Base-by-base conservation (phyloP, 2,113 vertebrate genomes). In the Oncorhynchus nerka region DNA sequence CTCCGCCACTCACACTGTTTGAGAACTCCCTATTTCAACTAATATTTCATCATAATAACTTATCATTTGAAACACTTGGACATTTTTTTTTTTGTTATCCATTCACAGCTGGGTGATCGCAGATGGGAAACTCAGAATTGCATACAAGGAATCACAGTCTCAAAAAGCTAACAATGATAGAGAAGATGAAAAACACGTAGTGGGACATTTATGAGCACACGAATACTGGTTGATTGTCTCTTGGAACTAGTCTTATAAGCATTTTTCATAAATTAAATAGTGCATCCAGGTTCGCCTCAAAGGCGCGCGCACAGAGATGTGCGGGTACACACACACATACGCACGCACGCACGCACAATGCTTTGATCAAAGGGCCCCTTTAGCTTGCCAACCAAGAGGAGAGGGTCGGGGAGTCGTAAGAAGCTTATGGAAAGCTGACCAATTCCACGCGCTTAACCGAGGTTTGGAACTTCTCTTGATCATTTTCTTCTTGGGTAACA, bases 261-360 rank as follows among this genome's bases (percentile, higher is more conserved):
- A 95, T 92, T 93, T 96, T 62, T 90, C 96, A 89, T 97, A 97
- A 98, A 98, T 97, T 96, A 96, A 97, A 94, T 97, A 98, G 95
- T 98, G 97, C 96, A 98, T 96, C 95, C 95, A 94, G 92, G 94
- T 95, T 95, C 94, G 94, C 94, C 93, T 85, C 85, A 75, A 94
- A 94, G 92, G 93, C 90, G 92, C 94, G 92, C 94, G 49, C 93
- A 48, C 73, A 13, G 24, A 2, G 39, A 11, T 68, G 62, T 65
- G 34, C 70, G 71, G 73, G 73, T 75, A 72, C 62, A 26, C 75
- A 45, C 85, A 45, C 85, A 77, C 70, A 71, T 66, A 69, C n/a
- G n/a, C 73, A 80, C 79, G 81, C 83, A 76, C 76, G 28, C 85
- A 76, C 71, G 71, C 83, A 67, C 74, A 67, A 73, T 67, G 76